Conservation (phyloP, 2,797 vertebrate species). For the Enteromius thamalakanensis region DNA sequence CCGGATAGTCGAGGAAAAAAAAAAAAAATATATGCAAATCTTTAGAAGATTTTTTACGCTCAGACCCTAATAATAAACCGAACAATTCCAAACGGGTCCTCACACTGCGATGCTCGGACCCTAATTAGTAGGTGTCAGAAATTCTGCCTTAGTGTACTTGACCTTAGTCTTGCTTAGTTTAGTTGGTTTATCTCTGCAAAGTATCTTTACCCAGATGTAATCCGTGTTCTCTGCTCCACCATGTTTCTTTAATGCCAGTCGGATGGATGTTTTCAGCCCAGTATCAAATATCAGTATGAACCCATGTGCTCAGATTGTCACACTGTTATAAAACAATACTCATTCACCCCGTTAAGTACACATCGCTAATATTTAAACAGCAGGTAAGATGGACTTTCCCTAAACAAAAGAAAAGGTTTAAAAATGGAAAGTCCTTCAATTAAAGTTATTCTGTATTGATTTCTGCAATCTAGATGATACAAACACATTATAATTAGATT, state of each 20-base stretch:
- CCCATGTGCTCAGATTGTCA: neutral
- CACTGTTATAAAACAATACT: conserved; percentile 40
- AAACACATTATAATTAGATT: conserved; percentile 14
- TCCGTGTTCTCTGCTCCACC: conserved; percentile 55
- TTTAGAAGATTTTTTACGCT: too few relatives aligned
- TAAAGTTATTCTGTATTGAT: conserved; percentile 22
- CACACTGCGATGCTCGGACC: too few relatives aligned
- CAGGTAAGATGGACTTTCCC: neutral
- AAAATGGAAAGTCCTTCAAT: conserved; percentile 1
- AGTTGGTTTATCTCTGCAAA: conserved; percentile 25
- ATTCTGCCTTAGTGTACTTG: conserved; percentile 8
- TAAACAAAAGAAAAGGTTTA: neutral
- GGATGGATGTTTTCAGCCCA: conserved; percentile 54
- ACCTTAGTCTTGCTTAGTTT: conserved; percentile 11
- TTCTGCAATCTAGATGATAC: neutral
- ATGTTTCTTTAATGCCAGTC: conserved; percentile 64
- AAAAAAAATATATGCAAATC: too few relatives aligned
- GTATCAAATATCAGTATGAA: conserved; percentile 57
- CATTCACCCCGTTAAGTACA: conserved; percentile 2
- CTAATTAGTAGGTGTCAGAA: neutral
- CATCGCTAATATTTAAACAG: conserved; percentile 9
- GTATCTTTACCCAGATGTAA: conserved; percentile 56
- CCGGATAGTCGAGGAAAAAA: too few relatives aligned
- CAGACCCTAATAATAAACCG: too few relatives aligned
- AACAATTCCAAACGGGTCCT: too few relatives aligned